phyloP scores from a whole-genome alignment of 2,888 invertebrate species.

The Arctia plantaginis region DNA sequence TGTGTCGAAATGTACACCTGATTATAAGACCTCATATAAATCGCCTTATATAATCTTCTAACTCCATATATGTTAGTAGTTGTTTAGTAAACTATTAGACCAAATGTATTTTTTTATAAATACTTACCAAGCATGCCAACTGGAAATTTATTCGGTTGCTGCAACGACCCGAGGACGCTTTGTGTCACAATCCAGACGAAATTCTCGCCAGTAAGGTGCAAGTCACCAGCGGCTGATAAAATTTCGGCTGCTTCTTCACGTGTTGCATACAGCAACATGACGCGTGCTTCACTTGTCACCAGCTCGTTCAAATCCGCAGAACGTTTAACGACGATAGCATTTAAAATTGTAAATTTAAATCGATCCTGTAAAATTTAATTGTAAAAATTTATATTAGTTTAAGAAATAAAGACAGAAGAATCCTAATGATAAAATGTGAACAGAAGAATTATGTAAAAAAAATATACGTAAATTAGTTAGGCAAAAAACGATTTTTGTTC shows the following conservation, averaged over 20 bases:
- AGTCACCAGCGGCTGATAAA: constrained; percentile 90
- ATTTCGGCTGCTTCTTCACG: constrained; percentile 95
- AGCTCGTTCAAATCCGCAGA: constrained; percentile 92
- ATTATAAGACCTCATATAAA: constrained; percentile 4
- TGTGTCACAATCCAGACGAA: constrained; percentile 99
- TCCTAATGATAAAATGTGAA: background rate
- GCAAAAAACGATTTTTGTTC: background rate
- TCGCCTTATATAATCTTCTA: too few relatives aligned
- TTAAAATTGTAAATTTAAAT: constrained; percentile 92
- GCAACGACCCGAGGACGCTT: constrained; percentile 94
- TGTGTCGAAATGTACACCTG: constrained; percentile 97
- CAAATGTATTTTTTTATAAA: background rate
- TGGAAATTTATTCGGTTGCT: constrained; percentile 90
- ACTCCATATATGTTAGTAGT: background rate
- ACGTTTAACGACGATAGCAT: constrained; percentile 92
- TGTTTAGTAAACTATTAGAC: background rate
- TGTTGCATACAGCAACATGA: constrained; percentile 96
- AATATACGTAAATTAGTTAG: background rate
- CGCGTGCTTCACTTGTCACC: constrained; percentile 95
- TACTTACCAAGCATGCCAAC: constrained; percentile 95
- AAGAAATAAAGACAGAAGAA: background rate
- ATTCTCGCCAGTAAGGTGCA: constrained; percentile 94
- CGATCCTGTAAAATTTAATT: constrained; percentile 70
- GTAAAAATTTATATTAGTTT: background rate
- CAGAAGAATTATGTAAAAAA: background rate